Percentiles rank a stretch among this genome's conserved stretches.
Conservation (phyloP, 2,888 invertebrate genomes). For the Noctua janthe region DNA sequence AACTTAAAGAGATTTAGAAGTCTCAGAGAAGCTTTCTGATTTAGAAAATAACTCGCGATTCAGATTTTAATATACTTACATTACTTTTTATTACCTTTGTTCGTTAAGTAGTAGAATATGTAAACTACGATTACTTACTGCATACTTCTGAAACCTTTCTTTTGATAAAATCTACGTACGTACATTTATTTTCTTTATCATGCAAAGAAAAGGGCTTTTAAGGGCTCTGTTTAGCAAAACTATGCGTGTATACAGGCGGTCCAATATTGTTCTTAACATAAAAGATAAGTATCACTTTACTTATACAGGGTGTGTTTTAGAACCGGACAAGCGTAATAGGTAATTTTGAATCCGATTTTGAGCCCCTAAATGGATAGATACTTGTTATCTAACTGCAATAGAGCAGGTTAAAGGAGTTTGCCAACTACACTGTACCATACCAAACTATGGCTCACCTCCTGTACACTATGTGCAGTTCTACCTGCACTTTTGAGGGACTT, state of each 20-base stretch:
- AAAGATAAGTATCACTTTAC: conserved; percentile 57
- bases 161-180: conserved; percentile 33
- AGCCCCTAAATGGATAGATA: background rate
- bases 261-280: conserved; percentile 55
- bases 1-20: conserved; percentile 32
- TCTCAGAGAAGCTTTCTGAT: conserved; percentile 12
- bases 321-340: conserved; percentile 11
- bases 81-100: conserved; percentile 25
- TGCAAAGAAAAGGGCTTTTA: conserved; percentile 50
- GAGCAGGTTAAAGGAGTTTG: background rate
- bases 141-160: conserved; percentile 33
- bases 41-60: conserved; percentile 16
- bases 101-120: conserved; percentile 25
- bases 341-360: conserved; percentile 2
- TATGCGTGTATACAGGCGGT: conserved; percentile 43
- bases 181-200: conserved; percentile 61
- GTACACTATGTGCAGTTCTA: too few species aligned
- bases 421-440: background rate
- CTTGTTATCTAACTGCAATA: background rate
- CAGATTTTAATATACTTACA: conserved; percentile 13
- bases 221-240: conserved; percentile 43
- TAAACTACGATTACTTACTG: conserved; percentile 21
- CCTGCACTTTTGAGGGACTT: too few species aligned
- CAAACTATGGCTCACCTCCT: too few species aligned
- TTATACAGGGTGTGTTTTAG: conserved; percentile 46